phyloP scores from a whole-genome alignment of 2,113 vertebrate genomes.

The Sclerurus mexicanus region DNA sequence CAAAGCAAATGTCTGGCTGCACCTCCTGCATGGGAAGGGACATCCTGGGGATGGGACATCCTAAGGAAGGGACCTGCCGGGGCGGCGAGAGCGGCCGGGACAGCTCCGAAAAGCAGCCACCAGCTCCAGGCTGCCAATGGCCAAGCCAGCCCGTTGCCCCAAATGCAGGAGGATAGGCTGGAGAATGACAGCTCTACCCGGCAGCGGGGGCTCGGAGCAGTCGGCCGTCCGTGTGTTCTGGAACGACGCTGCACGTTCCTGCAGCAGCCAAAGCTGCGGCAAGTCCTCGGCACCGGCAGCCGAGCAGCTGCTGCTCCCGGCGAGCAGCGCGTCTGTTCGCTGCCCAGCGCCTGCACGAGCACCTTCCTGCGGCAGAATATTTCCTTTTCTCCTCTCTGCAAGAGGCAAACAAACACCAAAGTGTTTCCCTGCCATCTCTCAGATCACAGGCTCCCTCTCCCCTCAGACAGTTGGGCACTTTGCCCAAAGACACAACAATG shows the following conservation, averaged over 20 bases:
- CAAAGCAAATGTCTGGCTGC: background rate
- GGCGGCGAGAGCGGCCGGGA: background rate
- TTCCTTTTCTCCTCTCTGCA: background rate
- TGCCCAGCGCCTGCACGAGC: accelerated
- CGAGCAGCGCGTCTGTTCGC: background rate
- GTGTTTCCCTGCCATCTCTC: background rate
- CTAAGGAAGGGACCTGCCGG: background rate
- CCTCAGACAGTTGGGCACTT: background rate
- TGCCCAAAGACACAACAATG: background rate
- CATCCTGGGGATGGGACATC: background rate
- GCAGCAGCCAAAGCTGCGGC: background rate
- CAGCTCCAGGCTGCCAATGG: background rate
- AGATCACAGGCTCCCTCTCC: background rate
- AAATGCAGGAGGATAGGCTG: background rate
- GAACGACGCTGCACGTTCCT: background rate
- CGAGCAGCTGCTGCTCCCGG: background rate
- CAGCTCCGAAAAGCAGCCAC: background rate
- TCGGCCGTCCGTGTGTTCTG: background rate
- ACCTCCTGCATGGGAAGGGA: background rate
- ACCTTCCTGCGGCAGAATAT: background rate
- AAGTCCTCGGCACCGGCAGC: background rate
- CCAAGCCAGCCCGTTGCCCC: background rate
- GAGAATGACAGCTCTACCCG: background rate
- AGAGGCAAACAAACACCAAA: background rate
- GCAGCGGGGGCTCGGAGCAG: background rate